Base-by-base conservation (phyloP, 2,888 invertebrate genomes). In the Meta bourneti region DNA sequence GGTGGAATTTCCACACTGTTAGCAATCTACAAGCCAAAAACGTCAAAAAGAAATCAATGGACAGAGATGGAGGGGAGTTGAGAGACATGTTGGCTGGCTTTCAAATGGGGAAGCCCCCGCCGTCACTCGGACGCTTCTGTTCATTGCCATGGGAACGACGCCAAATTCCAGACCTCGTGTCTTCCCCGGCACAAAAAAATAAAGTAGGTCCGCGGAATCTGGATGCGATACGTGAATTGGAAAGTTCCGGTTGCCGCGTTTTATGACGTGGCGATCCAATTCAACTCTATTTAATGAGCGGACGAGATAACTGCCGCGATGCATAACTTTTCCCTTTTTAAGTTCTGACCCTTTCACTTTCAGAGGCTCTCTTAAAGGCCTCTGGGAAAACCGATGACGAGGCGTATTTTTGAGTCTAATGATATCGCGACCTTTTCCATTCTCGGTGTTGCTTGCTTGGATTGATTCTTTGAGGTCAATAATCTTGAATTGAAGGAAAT, bases 41-140 rank as follows among this genome's bases (percentile, higher is more conserved):
- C 61, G 16, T 16, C 9, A 61, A 61, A 61, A 61, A 61, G 16
- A 61, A 61, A 61, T 61, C 61, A 61, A 61, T 61, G 61, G 11
- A 61, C 34, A 34, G 34, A 34, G 34, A 34, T 16, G 4, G 11
- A 54, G 74, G n/a, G 74, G 48, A n/a, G n/a, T 16, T 16, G 61
- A 19, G 52, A 13, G 75, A 75, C 52, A 34, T 54, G 61, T 82
- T 89, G 89, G 89, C 89, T 51, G 70, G 19, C 52, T 77, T 61
- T 89, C 89, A 89, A 89, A 74, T 70, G 75, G 82, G 89, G 69
- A 82, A 89, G 77, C 51, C 88, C 70, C 51, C 82, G 88, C 51
- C 82, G 88, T 20, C 87, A 79, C 72, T 11, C 7, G 61, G 88
- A 88, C 77, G 82, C 82, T 89, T 77, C 89, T 78, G 82, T 51